Conservation (phyloP, 2,113 vertebrate species). For the Campylomormyrus numenius region DNA sequence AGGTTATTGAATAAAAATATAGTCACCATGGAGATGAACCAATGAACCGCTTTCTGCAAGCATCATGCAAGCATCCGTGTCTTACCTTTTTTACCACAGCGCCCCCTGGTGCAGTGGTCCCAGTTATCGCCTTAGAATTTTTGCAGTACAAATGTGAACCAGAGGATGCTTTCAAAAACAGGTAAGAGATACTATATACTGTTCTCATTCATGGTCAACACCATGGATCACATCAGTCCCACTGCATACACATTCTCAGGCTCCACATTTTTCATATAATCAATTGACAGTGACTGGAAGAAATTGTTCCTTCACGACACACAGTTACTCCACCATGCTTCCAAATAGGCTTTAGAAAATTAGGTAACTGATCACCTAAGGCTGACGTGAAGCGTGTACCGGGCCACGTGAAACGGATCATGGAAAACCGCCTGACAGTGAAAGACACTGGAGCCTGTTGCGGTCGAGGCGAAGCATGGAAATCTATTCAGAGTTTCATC, state of each 20-base stretch:
- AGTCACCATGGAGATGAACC: background rate
- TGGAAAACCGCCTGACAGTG: background rate
- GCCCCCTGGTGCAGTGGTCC: background rate
- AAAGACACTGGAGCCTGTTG: background rate
- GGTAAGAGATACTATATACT: background rate
- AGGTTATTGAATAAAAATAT: background rate
- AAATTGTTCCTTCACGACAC: background rate
- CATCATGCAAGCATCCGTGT: background rate
- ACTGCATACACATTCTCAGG: background rate
- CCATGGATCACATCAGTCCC: background rate
- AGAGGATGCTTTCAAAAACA: background rate
- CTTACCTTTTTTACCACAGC: background rate
- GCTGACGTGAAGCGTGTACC: background rate
- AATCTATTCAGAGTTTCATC: background rate
- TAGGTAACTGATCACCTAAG: slow-evolving; percentile 1
- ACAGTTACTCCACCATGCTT: background rate
- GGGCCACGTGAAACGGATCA: background rate
- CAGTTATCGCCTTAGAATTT: background rate
- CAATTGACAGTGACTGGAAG: background rate
- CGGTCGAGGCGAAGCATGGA: background rate
- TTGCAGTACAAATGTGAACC: background rate
- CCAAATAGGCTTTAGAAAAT: background rate
- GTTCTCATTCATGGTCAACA: background rate
- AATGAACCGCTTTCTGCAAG: background rate
- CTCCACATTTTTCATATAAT: background rate